Evolutionary conservation across 2,888 invertebrate genomes (phyloP).

Genomic region (Drosophila quasianomalipes): DNA sequence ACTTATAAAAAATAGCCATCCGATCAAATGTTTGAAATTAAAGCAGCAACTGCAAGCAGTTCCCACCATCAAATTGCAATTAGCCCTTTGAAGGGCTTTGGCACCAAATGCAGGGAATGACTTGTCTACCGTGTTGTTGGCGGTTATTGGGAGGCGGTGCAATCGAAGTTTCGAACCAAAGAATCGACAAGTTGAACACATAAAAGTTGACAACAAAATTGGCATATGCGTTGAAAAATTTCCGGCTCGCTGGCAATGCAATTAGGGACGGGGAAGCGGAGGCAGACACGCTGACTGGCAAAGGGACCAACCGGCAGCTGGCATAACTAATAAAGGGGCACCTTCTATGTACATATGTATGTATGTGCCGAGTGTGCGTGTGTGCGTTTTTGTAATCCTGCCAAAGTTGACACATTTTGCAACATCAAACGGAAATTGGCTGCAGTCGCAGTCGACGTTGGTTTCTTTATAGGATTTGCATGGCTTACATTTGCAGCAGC

Average conservation of each 20-base stretch:
- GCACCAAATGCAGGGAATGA: constrained; percentile 32
- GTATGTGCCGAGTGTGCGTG: constrained; percentile 9
- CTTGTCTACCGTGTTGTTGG: not conserved
- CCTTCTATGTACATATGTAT: constrained; percentile 9
- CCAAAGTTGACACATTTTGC: constrained; percentile 75
- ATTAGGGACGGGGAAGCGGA: not conserved
- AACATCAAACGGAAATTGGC: constrained; percentile 77
- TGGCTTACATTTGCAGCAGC: constrained; percentile 46
- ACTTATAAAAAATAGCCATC: not conserved
- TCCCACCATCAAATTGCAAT: constrained; percentile 71
- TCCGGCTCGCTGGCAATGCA: constrained; percentile 49
- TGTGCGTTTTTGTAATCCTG: constrained; percentile 66
- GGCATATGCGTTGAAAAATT: constrained; percentile 78
- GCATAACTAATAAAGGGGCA: constrained; percentile 57
- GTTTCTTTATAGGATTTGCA: constrained; percentile 65
- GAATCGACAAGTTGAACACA: constrained; percentile 53
- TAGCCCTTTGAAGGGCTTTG: constrained; percentile 55
- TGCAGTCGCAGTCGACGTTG: constrained; percentile 55
- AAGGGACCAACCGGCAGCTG: constrained; percentile 20
- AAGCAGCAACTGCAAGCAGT: constrained; percentile 55
- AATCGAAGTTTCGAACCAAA: constrained; percentile 47
- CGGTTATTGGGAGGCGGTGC: constrained; percentile 4
- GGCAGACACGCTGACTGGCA: constrained; percentile 3
- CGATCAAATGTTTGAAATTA: constrained; percentile 35
- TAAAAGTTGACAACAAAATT: constrained; percentile 70